These are phyloP conservation scores for Tichodroma muraria DNA, from an alignment of 2,113 vertebrate genomes.

Conservation along the genomic window DNA sequence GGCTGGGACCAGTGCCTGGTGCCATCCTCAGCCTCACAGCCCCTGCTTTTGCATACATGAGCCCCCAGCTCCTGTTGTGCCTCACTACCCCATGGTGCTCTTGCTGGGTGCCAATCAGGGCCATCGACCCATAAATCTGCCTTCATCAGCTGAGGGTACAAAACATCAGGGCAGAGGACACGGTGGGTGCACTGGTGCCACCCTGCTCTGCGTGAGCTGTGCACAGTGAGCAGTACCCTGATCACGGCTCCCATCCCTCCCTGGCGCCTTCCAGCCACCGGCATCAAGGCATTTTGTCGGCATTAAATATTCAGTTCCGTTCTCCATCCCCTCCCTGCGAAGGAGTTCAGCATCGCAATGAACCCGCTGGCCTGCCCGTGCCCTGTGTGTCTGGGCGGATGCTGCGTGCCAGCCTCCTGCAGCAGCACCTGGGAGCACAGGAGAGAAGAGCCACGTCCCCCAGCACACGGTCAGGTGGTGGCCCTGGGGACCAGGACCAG, in stretches of 20 bases:
- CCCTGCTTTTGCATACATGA: accelerated
- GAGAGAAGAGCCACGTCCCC: neutral
- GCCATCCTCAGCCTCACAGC: neutral
- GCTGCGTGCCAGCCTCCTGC: neutral
- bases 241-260: neutral
- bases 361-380: neutral
- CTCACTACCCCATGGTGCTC: neutral
- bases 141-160: neutral
- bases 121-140: accelerated
- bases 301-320: slow-evolving; percentile 45
- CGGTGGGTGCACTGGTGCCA: accelerated
- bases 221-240: neutral
- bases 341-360: neutral
- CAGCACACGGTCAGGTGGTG: accelerated
- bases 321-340: neutral
- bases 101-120: neutral
- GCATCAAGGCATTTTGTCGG: neutral
- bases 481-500: neutral
- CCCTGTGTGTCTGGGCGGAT: neutral
- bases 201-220: accelerated
- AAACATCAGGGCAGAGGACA: neutral
- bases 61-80: neutral
- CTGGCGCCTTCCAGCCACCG: neutral
- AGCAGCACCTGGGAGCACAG: neutral
- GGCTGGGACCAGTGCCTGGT: neutral